These are phyloP conservation scores for Lycaena phlaeas DNA, from an alignment of 2,888 invertebrate species.

Conservation along the genomic window DNA sequence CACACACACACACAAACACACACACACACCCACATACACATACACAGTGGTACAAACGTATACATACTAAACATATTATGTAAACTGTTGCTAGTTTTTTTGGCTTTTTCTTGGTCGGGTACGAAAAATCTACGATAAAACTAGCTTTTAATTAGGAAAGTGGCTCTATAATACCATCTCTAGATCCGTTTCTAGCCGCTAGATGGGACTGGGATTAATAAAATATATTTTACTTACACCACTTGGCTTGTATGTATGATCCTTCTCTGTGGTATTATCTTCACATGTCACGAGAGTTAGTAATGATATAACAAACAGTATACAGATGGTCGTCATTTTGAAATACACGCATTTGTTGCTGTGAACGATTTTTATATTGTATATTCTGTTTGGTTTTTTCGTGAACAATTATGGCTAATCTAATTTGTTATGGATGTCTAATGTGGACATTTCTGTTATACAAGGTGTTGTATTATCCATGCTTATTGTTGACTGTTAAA, in stretches of 20 bases:
- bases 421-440: neutral
- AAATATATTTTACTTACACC: conserved; percentile 24
- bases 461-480: too few species aligned
- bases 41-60: too few species aligned
- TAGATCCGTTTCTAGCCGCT: too few species aligned
- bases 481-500: too few species aligned
- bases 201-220: neutral
- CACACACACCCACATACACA: too few species aligned
- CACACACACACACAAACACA: too few species aligned
- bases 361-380: neutral
- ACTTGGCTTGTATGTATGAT: conserved; percentile 19
- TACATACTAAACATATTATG: too few species aligned
- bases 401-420: neutral
- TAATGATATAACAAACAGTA: neutral
- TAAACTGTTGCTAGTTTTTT: too few species aligned
- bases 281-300: conserved; percentile 1
- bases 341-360: neutral
- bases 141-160: too few species aligned
- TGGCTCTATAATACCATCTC: too few species aligned
- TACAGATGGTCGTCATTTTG: neutral
- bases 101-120: too few species aligned
- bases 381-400: neutral
- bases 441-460: neutral
- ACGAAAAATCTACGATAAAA: too few species aligned
- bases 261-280: neutral